phyloP scores from a whole-genome alignment of 2,888 invertebrate genomes.

The Orgyia antiqua region DNA sequence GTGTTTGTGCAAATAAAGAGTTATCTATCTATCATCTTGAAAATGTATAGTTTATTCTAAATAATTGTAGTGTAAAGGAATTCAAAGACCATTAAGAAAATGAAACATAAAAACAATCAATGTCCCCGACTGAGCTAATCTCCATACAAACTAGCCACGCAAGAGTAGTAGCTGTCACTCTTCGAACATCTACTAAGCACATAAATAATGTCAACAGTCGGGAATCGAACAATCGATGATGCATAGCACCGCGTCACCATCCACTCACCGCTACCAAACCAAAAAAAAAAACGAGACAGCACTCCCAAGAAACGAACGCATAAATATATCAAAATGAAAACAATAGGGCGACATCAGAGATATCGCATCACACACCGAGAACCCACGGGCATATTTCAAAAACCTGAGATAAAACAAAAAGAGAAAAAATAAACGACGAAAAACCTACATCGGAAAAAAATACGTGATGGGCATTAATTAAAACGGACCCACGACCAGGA shows the following conservation, averaged over 20 bases:
- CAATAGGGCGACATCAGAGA: slow-evolving; percentile 72
- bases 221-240: slow-evolving; percentile 52
- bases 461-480: slow-evolving; percentile 79
- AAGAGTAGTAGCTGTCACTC: slow-evolving; percentile 43
- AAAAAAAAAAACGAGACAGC: slow-evolving; percentile 42
- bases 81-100: too few species aligned
- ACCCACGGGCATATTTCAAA: slow-evolving; percentile 72
- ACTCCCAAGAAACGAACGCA: slow-evolving; percentile 64
- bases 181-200: slow-evolving; percentile 38
- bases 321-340: slow-evolving; percentile 77
- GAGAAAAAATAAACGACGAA: slow-evolving; percentile 41
- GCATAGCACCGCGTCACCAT: slow-evolving; percentile 50
- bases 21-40: too few species aligned
- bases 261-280: slow-evolving; percentile 44
- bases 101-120: slow-evolving; percentile 3
- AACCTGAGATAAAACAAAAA: slow-evolving; percentile 56
- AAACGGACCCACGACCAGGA: slow-evolving; percentile 75
- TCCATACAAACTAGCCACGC: slow-evolving; percentile 25
- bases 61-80: too few species aligned
- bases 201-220: slow-evolving; percentile 63
- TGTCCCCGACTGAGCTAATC: slow-evolving; percentile 25
- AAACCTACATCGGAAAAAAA: slow-evolving; percentile 66
- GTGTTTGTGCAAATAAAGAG: too few species aligned
- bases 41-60: too few species aligned
- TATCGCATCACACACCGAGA: slow-evolving; percentile 69